phyloP scores from a whole-genome alignment of 2,888 invertebrate species.

The Beris morrisii region DNA sequence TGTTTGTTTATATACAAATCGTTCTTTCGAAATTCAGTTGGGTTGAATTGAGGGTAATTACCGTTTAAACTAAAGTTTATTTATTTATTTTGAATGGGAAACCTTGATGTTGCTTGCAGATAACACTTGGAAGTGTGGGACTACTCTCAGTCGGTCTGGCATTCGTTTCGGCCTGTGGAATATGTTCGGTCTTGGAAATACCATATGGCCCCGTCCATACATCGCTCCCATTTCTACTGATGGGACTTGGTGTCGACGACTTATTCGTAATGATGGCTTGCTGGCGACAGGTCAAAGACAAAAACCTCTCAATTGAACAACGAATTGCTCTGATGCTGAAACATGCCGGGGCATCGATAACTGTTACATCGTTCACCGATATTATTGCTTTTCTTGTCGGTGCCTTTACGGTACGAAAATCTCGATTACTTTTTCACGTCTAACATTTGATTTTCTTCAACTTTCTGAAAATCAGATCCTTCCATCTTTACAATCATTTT shows the following conservation, averaged over 20 bases:
- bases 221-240: slow-evolving; percentile 76
- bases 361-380: slow-evolving; percentile 81
- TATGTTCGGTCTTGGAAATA: slow-evolving; percentile 71
- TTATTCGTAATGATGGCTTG: slow-evolving; percentile 83
- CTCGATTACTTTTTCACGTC: neutral
- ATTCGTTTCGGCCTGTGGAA: slow-evolving; percentile 69
- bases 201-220: slow-evolving; percentile 82
- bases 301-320: slow-evolving; percentile 62
- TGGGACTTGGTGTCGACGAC: slow-evolving; percentile 81
- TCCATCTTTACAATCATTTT: slow-evolving; percentile 79
- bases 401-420: slow-evolving; percentile 66
- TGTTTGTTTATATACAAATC: slow-evolving; percentile 74
- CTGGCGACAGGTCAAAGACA: slow-evolving; percentile 67
- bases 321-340: slow-evolving; percentile 71
- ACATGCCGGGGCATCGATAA: slow-evolving; percentile 82
- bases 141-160: slow-evolving; percentile 73
- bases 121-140: slow-evolving; percentile 69
- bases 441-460: neutral
- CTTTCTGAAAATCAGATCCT: slow-evolving; percentile 58
- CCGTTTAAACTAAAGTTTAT: too few relatives aligned
- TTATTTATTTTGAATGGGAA: neutral
- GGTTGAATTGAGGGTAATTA: slow-evolving; percentile 68
- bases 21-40: slow-evolving; percentile 75
- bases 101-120: slow-evolving; percentile 50
- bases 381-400: slow-evolving; percentile 79